These are phyloP conservation scores for Eupithecia subumbrata DNA, from an alignment of 2,888 invertebrate species.

Conservation along the genomic window DNA sequence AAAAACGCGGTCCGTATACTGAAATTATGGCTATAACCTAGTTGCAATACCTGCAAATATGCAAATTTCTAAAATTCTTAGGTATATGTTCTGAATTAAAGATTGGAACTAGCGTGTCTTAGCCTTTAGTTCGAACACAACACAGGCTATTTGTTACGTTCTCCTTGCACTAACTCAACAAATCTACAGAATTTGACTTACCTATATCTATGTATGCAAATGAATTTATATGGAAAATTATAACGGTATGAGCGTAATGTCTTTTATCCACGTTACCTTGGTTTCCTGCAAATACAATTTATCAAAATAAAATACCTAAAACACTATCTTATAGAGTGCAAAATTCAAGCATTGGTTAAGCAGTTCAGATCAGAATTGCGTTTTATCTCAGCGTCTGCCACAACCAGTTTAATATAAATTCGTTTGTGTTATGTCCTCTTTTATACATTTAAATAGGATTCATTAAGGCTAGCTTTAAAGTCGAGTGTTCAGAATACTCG, in stretches of 20 bases:
- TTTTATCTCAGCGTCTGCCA: background rate
- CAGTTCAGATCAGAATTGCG: background rate
- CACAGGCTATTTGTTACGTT: too few relatives aligned
- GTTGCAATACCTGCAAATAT: background rate
- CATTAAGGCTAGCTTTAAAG: background rate
- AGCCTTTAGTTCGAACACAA: too few relatives aligned
- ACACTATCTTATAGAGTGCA: background rate
- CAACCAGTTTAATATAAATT: constrained; percentile 2
- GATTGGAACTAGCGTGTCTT: too few relatives aligned
- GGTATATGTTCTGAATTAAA: too few relatives aligned
- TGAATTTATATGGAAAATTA: too few relatives aligned
- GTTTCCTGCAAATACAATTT: too few relatives aligned
- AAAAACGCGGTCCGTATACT: background rate
- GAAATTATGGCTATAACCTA: background rate
- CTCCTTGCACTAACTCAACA: too few relatives aligned
- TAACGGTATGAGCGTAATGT: too few relatives aligned
- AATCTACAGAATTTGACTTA: too few relatives aligned
- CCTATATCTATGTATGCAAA: too few relatives aligned
- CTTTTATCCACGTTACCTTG: too few relatives aligned
- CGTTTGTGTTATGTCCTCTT: background rate
- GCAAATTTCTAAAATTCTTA: too few relatives aligned
- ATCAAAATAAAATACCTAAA: background rate
- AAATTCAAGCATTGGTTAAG: background rate
- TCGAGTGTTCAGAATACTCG: background rate
- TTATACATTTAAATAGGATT: background rate